Evolutionary conservation across 2,113 vertebrate species (phyloP).

Genomic region (Pogonocichla stellata): DNA sequence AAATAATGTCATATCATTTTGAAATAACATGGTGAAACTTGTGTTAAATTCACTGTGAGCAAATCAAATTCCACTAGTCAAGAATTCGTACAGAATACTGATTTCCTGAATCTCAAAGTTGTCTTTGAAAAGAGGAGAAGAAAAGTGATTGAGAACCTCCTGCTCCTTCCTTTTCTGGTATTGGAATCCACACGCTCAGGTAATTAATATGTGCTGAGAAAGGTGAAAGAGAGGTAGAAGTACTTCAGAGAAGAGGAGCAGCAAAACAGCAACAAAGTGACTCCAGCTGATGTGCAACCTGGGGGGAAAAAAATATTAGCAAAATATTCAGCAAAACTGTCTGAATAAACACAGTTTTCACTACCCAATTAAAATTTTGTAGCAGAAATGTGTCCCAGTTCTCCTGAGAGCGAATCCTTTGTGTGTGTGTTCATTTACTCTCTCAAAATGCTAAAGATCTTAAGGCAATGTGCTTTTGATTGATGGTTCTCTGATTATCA

Average conservation of each 20-base stretch:
- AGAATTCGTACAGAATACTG: neutral
- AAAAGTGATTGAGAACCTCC: neutral
- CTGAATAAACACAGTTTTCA: neutral
- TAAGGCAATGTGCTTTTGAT: neutral
- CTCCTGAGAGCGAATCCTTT: neutral
- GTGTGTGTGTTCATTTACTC: neutral
- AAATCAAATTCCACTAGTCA: neutral
- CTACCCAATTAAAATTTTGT: neutral
- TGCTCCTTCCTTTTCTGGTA: neutral
- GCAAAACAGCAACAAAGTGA: neutral
- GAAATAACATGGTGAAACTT: neutral
- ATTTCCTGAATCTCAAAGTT: neutral
- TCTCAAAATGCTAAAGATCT: neutral
- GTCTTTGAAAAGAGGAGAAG: neutral
- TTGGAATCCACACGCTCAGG: accelerated
- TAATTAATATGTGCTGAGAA: neutral
- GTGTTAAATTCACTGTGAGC: neutral
- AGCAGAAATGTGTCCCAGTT: neutral
- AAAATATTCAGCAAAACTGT: neutral
- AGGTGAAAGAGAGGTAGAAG: neutral
- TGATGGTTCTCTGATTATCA: neutral
- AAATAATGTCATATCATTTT: neutral
- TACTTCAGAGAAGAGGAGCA: neutral
- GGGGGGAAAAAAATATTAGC: neutral
- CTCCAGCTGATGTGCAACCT: neutral